phyloP scores from a whole-genome alignment of 2,113 vertebrate species.

The Gulo gulo region DNA sequence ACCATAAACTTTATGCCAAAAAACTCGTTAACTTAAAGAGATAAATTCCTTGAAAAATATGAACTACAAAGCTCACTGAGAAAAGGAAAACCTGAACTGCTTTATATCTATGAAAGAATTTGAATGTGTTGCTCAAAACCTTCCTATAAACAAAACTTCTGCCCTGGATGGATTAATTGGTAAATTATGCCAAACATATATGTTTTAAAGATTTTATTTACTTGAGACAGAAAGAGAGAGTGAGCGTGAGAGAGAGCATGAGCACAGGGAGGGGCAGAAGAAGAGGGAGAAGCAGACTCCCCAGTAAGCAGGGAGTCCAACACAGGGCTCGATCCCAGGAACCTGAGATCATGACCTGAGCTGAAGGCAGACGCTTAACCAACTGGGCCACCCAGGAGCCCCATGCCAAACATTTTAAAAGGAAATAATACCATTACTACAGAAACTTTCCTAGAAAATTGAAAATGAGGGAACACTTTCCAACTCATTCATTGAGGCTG shows the following conservation, averaged over 20 bases:
- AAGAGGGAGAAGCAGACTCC: not conserved
- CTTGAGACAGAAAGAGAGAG: not conserved
- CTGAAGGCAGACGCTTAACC: no score
- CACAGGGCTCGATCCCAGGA: no score
- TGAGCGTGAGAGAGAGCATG: not conserved
- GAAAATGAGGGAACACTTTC: not conserved
- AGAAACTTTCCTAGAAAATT: not conserved
- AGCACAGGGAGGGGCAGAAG: not conserved
- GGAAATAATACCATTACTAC: not conserved
- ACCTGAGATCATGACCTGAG: no score
- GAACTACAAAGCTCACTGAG: not conserved
- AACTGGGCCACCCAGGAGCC: no score
- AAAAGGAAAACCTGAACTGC: constrained; percentile 1
- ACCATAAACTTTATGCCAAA: not conserved
- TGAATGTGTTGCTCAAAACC: not conserved
- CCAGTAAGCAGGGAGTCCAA: no score
- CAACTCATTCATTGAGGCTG: not conserved
- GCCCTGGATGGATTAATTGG: not conserved
- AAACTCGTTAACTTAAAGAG: constrained; percentile 17
- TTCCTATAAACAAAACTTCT: not conserved
- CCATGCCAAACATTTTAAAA: not conserved
- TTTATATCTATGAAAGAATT: constrained; percentile 19
- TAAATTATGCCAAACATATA: not conserved
- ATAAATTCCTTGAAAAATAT: not conserved
- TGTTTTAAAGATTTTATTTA: not conserved